A percentile compares a stretch with the other conserved stretches of the same genome.
Evolutionary conservation across 2,888 invertebrate genomes (phyloP).

Genomic region (Oscheius sp.): DNA sequence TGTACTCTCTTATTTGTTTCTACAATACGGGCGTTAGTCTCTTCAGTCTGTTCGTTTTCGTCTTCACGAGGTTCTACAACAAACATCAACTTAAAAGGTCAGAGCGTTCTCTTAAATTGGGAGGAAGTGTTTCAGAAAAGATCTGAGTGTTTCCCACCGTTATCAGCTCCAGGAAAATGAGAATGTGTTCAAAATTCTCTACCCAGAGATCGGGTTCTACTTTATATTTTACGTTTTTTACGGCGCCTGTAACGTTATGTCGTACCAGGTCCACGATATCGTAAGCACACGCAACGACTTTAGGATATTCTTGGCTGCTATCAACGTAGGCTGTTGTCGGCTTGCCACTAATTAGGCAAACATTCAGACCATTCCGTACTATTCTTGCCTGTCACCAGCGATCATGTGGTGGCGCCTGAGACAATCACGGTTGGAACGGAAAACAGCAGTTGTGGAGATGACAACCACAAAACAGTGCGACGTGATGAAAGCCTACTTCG

Average conservation of each 20-base stretch:
- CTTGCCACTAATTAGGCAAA: not conserved
- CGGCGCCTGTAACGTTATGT: not conserved
- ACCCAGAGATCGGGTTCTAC: conserved; percentile 9
- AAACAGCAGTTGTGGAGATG: conserved; percentile 1
- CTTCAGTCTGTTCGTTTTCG: not conserved
- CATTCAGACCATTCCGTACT: conserved; percentile 18
- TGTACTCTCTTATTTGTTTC: conserved; percentile 16
- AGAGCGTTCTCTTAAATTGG: not conserved
- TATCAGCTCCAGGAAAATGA: conserved; percentile 20
- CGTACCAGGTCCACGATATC: not conserved
- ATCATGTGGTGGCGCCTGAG: conserved; percentile 14
- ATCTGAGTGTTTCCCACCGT: not conserved
- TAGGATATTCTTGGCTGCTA: conserved; percentile 6
- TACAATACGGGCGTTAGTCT: not conserved
- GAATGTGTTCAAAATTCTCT: conserved; percentile 2
- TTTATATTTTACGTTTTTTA: conserved; percentile 1
- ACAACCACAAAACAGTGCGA: too few relatives aligned
- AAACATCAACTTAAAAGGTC: not conserved
- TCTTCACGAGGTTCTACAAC: not conserved
- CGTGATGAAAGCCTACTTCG: too few relatives aligned
- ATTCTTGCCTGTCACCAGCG: conserved; percentile 2
- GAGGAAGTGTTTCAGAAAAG: not conserved
- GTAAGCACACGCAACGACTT: not conserved
- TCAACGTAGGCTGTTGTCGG: not conserved
- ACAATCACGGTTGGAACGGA: not conserved